Base-by-base conservation (phyloP, 1,140 invertebrate genomes). In the Pararge aegeria region DNA sequence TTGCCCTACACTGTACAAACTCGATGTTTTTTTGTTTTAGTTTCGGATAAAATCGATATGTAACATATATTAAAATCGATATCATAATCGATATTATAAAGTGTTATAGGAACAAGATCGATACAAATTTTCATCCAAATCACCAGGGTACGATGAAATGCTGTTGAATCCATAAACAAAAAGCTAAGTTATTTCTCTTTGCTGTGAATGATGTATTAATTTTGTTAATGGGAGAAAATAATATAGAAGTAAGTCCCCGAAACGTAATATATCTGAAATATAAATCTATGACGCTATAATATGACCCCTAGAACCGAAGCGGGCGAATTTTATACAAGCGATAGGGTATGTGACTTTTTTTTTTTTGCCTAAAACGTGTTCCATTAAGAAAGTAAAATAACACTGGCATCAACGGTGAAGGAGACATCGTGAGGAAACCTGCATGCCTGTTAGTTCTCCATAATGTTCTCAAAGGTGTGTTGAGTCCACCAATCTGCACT, bases 1-100 rank as follows among this genome's bases (percentile, higher is more conserved):
- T 70, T 62, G 65, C 66, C 64, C 76, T 80, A 83, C 77, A 86
- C 86, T 89, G 86, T 89, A 89, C 86, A 87, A 37, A 79, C 86
- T 89, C 86, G 86, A 86, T 87, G 73, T 68, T 60, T 69, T 29
- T 46, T 20, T n/a, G 73, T 68, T 60, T 69, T 29, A 21, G 4
- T n/a, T 20, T 21, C 2, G 42, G 42, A 60, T 63, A 49, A 58
- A 61, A 61, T 30, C 68, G 2, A 20, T 46, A 10, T 56, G 48
- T 40, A 48, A 6, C 13, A 49, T 46, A 76, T 24, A 24, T 24
- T 24, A 30, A 30, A 30, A 34, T 53, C 1, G 30, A 53, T 21
- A 53, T 34, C n/a, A 34, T 3, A 34, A 7, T 34, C 30, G 0
- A n/a, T 34, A 27, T 27, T 9, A 27, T 27, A 5, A 27, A 27